These are phyloP conservation scores for Gobio occitaniae DNA, from an alignment of 2,797 vertebrate genomes.

Conservation along the genomic window DNA sequence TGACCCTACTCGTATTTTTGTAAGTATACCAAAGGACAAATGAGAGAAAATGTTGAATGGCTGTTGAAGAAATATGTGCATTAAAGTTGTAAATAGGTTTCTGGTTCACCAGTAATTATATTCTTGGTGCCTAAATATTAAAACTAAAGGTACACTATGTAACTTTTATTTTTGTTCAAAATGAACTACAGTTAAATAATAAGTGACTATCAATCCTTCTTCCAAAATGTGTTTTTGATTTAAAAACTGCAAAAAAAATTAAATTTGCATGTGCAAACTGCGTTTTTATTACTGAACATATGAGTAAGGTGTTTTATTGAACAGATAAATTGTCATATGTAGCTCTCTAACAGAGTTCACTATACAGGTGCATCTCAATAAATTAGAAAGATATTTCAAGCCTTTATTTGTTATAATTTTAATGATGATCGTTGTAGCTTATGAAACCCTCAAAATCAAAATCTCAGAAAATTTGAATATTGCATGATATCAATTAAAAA, in stretches of 20 bases:
- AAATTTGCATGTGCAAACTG: too few relatives aligned
- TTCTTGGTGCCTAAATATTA: neutral
- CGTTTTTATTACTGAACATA: neutral
- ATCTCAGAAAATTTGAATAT: too few relatives aligned
- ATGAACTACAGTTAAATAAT: neutral
- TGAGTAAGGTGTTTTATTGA: neutral
- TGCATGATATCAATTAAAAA: too few relatives aligned
- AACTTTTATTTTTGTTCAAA: neutral
- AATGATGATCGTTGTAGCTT: too few relatives aligned
- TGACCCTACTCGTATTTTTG: slow-evolving; percentile 88
- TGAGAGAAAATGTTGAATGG: neutral
- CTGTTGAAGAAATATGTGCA: neutral
- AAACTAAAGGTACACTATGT: neutral
- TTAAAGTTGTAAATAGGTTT: neutral
- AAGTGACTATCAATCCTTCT: neutral
- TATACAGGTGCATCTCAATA: neutral
- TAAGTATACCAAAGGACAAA: slow-evolving; percentile 74
- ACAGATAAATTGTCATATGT: neutral
- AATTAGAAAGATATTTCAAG: too few relatives aligned
- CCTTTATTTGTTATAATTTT: too few relatives aligned
- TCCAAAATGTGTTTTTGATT: neutral
- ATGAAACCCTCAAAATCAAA: too few relatives aligned
- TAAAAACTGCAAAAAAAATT: too few relatives aligned
- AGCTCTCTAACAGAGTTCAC: neutral
- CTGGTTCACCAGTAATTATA: neutral